These are phyloP conservation scores for Adineta ricciae DNA, from an alignment of 2,888 invertebrate genomes.

Conservation along the genomic window DNA sequence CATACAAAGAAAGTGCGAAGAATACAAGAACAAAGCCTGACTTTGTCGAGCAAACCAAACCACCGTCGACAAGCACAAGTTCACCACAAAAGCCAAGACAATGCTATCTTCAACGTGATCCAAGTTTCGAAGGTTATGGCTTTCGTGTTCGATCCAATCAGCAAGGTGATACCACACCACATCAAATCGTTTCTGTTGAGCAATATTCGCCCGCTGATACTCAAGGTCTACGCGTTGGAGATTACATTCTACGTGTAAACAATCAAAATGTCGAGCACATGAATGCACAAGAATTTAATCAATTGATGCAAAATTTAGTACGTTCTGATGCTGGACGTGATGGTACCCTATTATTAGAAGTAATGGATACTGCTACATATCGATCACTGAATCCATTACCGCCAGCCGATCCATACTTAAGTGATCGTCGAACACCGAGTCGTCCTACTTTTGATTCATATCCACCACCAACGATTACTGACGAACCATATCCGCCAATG, in stretches of 20 bases:
- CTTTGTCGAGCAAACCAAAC: not conserved
- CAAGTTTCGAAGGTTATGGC: constrained; percentile 11
- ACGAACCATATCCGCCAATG: not conserved
- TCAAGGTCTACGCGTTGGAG: constrained; percentile 11
- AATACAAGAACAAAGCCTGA: not conserved
- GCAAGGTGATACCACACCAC: not conserved
- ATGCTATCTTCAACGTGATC: not conserved
- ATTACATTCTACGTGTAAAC: constrained; percentile 17
- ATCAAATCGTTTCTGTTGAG: not conserved
- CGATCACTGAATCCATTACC: not conserved
- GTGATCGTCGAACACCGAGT: not conserved
- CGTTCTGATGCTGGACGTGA: not conserved
- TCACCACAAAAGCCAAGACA: not conserved
- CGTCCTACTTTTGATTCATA: not conserved
- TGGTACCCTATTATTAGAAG: not conserved
- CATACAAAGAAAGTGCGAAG: not conserved
- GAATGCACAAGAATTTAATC: not conserved
- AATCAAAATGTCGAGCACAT: constrained; percentile 5
- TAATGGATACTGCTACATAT: constrained; percentile 6
- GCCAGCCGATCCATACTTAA: not conserved
- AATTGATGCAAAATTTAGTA: not conserved
- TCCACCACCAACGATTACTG: not conserved
- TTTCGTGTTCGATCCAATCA: constrained; percentile 16
- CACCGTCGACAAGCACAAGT: not conserved
- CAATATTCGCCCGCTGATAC: not conserved